Conservation (phyloP, 2,888 invertebrate species). For the Dryococelus australis region DNA sequence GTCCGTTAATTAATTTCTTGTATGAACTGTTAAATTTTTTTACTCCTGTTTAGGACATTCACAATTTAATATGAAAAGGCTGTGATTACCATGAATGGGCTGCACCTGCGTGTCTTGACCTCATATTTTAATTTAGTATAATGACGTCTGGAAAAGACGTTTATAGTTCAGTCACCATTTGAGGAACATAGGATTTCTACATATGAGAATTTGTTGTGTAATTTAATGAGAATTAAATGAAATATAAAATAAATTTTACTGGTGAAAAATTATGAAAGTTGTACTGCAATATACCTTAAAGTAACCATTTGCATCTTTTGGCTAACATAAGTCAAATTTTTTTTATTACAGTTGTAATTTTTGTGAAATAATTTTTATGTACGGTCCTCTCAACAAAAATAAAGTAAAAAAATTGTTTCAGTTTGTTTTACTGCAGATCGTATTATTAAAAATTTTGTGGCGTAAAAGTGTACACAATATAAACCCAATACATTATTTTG, state of each 20-base stretch:
- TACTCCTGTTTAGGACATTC: too few relatives aligned
- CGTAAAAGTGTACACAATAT: too few relatives aligned
- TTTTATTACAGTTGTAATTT: neutral
- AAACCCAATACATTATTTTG: too few relatives aligned
- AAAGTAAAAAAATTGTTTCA: neutral
- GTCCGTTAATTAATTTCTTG: too few relatives aligned
- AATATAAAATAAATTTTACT: neutral
- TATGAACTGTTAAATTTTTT: too few relatives aligned
- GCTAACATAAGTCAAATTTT: neutral
- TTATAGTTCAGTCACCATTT: neutral
- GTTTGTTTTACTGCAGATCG: neutral
- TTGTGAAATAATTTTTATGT: neutral
- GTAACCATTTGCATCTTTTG: neutral
- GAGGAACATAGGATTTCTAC: neutral
- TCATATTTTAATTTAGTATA: neutral
- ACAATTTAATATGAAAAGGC: neutral
- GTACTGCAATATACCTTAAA: neutral
- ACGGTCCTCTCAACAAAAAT: constrained; percentile 16
- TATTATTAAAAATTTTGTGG: too few relatives aligned
- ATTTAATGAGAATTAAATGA: neutral
- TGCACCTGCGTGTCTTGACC: neutral
- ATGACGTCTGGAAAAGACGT: neutral
- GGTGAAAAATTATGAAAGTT: neutral
- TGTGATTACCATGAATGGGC: neutral
- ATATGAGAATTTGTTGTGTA: neutral